Conservation (phyloP, 2,888 invertebrate genomes). For the Ophioninae sp. region DNA sequence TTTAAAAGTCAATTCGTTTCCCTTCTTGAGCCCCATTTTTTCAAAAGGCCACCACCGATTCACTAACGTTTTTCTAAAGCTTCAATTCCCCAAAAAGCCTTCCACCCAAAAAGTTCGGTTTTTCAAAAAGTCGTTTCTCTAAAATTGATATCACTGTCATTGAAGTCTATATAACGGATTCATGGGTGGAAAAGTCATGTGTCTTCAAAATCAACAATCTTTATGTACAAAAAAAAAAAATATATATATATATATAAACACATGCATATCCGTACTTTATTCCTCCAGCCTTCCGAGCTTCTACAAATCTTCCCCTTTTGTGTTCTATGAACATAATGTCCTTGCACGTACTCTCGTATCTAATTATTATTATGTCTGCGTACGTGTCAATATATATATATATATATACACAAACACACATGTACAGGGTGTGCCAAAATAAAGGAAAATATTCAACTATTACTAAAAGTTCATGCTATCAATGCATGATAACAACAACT, state of each 20-base stretch:
- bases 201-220: not conserved
- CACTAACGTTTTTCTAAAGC: not conserved
- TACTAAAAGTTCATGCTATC: too few species aligned
- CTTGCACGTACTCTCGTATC: not conserved
- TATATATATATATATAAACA: not conserved
- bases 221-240: too few species aligned
- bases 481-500: too few species aligned
- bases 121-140: not conserved
- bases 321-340: not conserved
- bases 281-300: not conserved
- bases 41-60: too few species aligned
- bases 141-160: too few species aligned
- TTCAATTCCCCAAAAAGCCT: not conserved
- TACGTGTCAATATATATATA: too few species aligned
- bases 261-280: not conserved
- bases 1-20: too few species aligned
- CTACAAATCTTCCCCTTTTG: not conserved
- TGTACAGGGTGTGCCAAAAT: too few species aligned
- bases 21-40: too few species aligned
- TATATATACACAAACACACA: too few species aligned
- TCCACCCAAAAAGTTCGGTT: not conserved
- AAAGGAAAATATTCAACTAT: too few species aligned
- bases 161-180: too few species aligned
- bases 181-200: not conserved
- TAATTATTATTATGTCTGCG: not conserved